Evolutionary conservation across 2,888 invertebrate species (phyloP).

Genomic region (Andrena haemorrhoa): DNA sequence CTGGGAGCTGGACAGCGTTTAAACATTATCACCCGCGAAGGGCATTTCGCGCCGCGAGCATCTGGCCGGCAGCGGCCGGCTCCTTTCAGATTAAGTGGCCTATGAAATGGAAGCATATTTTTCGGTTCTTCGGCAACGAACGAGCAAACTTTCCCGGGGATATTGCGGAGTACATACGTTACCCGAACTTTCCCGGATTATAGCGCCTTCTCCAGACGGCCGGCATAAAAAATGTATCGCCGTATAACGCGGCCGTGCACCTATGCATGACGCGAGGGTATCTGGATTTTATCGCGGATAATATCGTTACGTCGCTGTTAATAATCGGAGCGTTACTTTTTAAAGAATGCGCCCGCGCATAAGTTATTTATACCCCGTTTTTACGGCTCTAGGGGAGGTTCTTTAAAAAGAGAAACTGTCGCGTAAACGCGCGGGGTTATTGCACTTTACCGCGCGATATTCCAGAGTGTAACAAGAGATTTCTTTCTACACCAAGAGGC

Average conservation of each 20-base stretch:
- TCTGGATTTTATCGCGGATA: constrained; percentile 56
- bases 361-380: constrained; percentile 26
- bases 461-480: constrained; percentile 8
- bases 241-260: constrained; percentile 8
- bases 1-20: too few relatives aligned
- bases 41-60: constrained; percentile 59
- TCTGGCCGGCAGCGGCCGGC: constrained; percentile 56
- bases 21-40: constrained; percentile 59
- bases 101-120: constrained; percentile 58
- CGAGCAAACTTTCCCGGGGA: constrained; percentile 54
- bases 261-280: constrained; percentile 19
- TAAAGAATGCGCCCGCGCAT: background rate
- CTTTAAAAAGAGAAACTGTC: constrained; percentile 17
- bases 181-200: constrained; percentile 52
- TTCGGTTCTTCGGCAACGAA: constrained; percentile 53
- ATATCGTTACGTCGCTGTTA: constrained; percentile 35
- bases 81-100: constrained; percentile 62
- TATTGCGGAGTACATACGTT: constrained; percentile 56
- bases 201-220: constrained; percentile 29
- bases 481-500: constrained; percentile 11
- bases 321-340: constrained; percentile 35
- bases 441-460: constrained; percentile 9
- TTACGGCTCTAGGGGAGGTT: background rate
- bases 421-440: constrained; percentile 19
- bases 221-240: constrained; percentile 56